Evolutionary conservation across 2,888 invertebrate species (phyloP), one percentile per base, ranked within the genome.

Genomic region (Beris chalybata): DNA sequence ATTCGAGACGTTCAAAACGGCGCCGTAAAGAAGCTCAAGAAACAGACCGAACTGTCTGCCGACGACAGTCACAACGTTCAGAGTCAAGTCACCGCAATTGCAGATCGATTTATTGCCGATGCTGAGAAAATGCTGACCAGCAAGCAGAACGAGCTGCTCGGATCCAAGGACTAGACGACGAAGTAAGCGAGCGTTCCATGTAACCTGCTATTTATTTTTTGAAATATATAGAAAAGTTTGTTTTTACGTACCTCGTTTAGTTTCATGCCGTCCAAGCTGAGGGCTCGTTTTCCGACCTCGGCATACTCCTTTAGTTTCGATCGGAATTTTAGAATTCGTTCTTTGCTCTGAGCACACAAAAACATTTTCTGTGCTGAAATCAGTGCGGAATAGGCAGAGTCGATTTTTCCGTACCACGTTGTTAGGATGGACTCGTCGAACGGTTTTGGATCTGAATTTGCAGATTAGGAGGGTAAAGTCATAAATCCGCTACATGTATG

Each of bases 141-240:
- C 3, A 95, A 95, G 77, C 87, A 89, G 75, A 86, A 84, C 73
- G 95, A 95, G 81, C 83, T 95, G n/a, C 72, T 89, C 63, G 89
- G 89, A 58, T 38, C 61, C 1, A 85, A 71, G 54, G 66, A 71
- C 44, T 71, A 68, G 64, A 55, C 44, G 5, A 38, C 22, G 29
- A 50, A 38, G 22, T 22, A 22, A 22, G 22, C 22, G 22, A 22
- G 22, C 1, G 38, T 31, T 59, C 15, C 22, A 13, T 13, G 56
- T 43, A 15, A 13, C 0, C 22, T 56, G 6, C 15, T 6, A 31
- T 30, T 31, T 11, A 12, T 54, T 9, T 30, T 15, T 54, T 31
- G 54, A 13, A 43, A 15, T 13, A 43, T 29, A 53, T 9, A 53
- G 31, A 29, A 30, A 30, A 30, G 55, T 55, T 43, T n/a, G 30